Percentiles rank a stretch among this genome's conserved stretches.
These are phyloP conservation scores for Glaucomys volans DNA, from an alignment of 2,113 vertebrate genomes.

Conservation along the genomic window DNA sequence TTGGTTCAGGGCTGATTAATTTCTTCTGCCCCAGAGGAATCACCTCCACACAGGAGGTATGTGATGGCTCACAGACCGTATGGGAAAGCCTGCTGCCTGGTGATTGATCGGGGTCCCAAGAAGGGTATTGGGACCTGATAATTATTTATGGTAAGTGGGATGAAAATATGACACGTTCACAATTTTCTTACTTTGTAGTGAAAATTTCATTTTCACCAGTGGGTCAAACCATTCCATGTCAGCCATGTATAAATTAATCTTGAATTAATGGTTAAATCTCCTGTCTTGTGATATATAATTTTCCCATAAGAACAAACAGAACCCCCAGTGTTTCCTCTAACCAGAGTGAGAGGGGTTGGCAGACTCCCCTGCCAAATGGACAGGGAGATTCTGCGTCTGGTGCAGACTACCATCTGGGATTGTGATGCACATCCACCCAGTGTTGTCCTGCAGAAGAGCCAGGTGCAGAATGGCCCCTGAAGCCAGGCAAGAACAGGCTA, in stretches of 20 bases:
- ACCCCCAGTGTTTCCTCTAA: constrained; percentile 93
- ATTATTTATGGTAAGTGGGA: constrained; percentile 86
- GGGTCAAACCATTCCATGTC: constrained; percentile 85
- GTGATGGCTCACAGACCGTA: constrained; percentile 75
- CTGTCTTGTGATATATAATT: constrained; percentile 87
- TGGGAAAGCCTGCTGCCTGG: constrained; percentile 69
- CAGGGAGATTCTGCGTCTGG: constrained; percentile 91
- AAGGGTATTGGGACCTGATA: constrained; percentile 83
- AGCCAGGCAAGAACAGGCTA: constrained; percentile 88
- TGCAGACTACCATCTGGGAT: constrained; percentile 89
- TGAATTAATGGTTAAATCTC: constrained; percentile 89
- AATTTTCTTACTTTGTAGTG: constrained; percentile 82
- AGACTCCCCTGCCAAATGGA: constrained; percentile 88
- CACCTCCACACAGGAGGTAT: neutral
- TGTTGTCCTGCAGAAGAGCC: constrained; percentile 86
- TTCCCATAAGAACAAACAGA: constrained; percentile 87
- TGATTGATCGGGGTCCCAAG: constrained; percentile 84
- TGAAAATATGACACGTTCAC: constrained; percentile 86
- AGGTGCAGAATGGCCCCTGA: constrained; percentile 77
- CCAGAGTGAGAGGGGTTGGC: constrained; percentile 90
- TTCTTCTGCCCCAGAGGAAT: constrained; percentile 77
- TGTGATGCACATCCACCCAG: constrained; percentile 88
- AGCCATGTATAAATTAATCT: constrained; percentile 87
- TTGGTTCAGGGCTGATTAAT: constrained; percentile 79
- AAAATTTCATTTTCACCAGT: constrained; percentile 86